Base-by-base conservation (phyloP, 64 coral and sea anemone species). In the Montipora cactus region DNA sequence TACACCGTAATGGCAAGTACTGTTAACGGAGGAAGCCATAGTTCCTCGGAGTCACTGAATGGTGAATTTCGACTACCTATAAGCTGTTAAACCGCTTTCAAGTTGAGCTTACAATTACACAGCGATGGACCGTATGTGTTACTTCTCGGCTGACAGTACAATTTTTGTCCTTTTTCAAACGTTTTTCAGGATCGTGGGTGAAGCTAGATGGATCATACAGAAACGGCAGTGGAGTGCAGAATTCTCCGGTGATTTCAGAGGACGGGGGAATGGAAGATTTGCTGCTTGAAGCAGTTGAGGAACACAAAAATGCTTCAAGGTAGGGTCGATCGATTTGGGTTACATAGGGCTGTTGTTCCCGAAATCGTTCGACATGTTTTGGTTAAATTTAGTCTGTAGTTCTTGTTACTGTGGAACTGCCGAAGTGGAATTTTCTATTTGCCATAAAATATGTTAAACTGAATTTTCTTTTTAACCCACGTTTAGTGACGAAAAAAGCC, bases 251-350 rank as follows among this genome's bases (percentile, higher is more conserved):
- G 14, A 93, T 79, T 49, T 97, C 96, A 25, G 93, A 97, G 49
- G 88, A 93, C 47, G 96, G 93, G 21, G 89, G 89, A 6, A 92
- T 97, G 96, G 96, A 95, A 68, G 96, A 97, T 89, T 64, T 97
- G 59, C 80, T 97, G 15, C 93, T 93, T 7, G 96, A 97, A 89
- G 96, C 96, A 13, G 96, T 97, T 46, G 93, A 97, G 23, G 96
- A 97, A 51, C 96, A 95, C 62, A 71, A 23, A 5, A 71, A 71
- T 71, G 68, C 3, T 19, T 97, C 87, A 13, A 94, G 74, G 49
- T 93, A 97, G 57, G 57, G 77, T 15, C 3, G 14, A 12, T 3
- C 11, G 4, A 15, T 64, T 64, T 16, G 14, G 9, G 4, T 15
- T 64, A 64, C 61, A 55, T 37, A 37, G 37, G 37, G 37, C 0